Percentiles rank a stretch among this genome's conserved stretches.
These are phyloP conservation scores for Turnix velox DNA, from an alignment of 2,113 vertebrate species.

Conservation along the genomic window DNA sequence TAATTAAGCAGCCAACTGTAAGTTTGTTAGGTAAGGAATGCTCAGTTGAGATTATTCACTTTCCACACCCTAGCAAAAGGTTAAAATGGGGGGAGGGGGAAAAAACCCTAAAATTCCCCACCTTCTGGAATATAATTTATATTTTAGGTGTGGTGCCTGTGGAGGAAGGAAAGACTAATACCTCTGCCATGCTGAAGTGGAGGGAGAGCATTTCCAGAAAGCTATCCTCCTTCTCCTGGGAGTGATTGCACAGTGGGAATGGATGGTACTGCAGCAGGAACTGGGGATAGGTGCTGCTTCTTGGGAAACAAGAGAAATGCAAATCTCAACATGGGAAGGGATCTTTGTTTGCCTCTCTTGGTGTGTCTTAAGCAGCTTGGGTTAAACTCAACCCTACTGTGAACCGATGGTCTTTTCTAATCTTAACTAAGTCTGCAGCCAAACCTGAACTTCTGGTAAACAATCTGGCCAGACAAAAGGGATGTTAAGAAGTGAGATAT, in stretches of 20 bases:
- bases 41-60: constrained; percentile 14
- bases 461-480: background rate
- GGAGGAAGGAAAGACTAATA: background rate
- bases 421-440: background rate
- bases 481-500: background rate
- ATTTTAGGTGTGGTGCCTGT: background rate
- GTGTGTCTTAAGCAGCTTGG: background rate
- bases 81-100: background rate
- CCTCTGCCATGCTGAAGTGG: background rate
- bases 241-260: background rate
- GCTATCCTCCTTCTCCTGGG: background rate
- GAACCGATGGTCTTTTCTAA: background rate
- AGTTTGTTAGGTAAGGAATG: constrained; percentile 25
- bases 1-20: constrained; percentile 56
- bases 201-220: background rate
- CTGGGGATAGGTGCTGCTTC: background rate
- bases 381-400: background rate
- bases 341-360: background rate
- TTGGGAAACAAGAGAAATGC: background rate
- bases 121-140: background rate
- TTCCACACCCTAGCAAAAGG: constrained; percentile 20
- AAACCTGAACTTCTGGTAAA: background rate
- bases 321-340: background rate
- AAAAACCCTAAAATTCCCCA: background rate
- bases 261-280: background rate